A percentile compares a stretch with the other conserved stretches of the same genome.
Conservation (phyloP, 2,888 invertebrate genomes). For the Cantharis rustica region DNA sequence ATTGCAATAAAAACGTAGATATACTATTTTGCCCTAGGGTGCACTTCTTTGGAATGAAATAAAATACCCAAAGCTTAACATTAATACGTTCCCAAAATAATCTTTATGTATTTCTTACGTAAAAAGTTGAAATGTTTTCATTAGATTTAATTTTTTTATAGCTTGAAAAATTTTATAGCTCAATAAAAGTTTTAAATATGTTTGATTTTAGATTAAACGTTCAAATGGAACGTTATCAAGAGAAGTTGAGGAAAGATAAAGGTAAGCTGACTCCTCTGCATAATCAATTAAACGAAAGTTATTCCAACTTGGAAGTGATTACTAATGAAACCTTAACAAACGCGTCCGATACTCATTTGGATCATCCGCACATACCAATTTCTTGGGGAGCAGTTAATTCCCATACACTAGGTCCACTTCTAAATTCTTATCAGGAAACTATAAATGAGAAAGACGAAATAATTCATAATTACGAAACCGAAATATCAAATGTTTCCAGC, state of each 20-base stretch:
- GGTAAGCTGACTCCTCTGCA: slow-evolving; percentile 3
- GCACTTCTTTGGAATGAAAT: background rate
- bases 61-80: background rate
- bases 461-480: slow-evolving; percentile 70
- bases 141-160: background rate
- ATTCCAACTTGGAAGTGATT: slow-evolving; percentile 25
- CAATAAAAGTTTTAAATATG: background rate
- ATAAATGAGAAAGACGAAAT: slow-evolving; percentile 76
- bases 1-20: too few relatives aligned
- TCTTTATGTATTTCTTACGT: too few relatives aligned
- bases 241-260: slow-evolving; percentile 61
- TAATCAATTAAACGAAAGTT: slow-evolving; percentile 15
- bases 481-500: slow-evolving; percentile 73
- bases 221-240: slow-evolving; percentile 78
- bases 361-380: slow-evolving; percentile 56
- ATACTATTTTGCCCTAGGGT: background rate
- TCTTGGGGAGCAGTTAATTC: slow-evolving; percentile 63
- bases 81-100: background rate
- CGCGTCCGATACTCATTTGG: slow-evolving; percentile 48
- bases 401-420: slow-evolving; percentile 71
- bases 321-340: slow-evolving; percentile 26
- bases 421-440: slow-evolving; percentile 81
- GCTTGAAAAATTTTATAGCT: background rate
- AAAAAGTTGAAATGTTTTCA: too few relatives aligned
- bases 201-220: slow-evolving; percentile 65